phyloP scores from a whole-genome alignment of 2,888 invertebrate species.

The Gisinianus flammeolus region DNA sequence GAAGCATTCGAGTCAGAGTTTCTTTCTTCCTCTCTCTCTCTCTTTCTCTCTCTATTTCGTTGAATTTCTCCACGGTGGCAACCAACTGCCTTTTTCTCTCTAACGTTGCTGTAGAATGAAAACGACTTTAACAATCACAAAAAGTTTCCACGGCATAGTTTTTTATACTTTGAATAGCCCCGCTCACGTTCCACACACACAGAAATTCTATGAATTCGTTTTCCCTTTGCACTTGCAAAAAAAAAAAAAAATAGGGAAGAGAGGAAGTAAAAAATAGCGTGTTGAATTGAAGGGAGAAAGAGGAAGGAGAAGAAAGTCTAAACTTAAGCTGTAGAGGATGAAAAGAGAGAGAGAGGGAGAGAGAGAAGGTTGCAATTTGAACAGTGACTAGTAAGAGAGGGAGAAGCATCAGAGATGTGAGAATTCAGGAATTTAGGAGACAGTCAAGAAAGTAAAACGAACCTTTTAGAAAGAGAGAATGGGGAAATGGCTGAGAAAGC shows the following conservation, averaged over 20 bases:
- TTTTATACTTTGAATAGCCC: neutral
- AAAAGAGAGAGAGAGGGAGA: neutral
- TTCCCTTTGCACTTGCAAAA: slow-evolving; percentile 23
- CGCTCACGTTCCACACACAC: neutral
- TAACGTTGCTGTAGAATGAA: neutral
- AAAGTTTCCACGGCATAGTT: slow-evolving; percentile 12
- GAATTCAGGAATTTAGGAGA: slow-evolving; percentile 25
- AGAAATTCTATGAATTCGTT: slow-evolving; percentile 5
- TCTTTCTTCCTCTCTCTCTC: neutral
- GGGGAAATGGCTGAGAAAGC: neutral
- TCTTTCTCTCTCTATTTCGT: neutral
- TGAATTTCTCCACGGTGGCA: neutral
- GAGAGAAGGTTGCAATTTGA: neutral
- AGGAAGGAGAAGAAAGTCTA: too few relatives aligned
- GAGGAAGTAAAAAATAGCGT: neutral
- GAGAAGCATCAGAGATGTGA: neutral
- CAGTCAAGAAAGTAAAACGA: slow-evolving; percentile 11
- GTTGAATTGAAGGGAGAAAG: too few relatives aligned
- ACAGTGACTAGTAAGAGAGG: neutral
- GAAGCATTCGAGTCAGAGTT: neutral
- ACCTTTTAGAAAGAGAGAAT: slow-evolving; percentile 23
- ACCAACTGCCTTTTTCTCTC: slow-evolving; percentile 2
- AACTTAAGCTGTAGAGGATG: too few relatives aligned
- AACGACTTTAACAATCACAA: slow-evolving; percentile 2
- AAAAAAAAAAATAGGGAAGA: neutral